A percentile compares a stretch with the other conserved stretches of the same genome.
Conservation (phyloP, 1,140 invertebrate genomes). For the Eumeta japonica region DNA sequence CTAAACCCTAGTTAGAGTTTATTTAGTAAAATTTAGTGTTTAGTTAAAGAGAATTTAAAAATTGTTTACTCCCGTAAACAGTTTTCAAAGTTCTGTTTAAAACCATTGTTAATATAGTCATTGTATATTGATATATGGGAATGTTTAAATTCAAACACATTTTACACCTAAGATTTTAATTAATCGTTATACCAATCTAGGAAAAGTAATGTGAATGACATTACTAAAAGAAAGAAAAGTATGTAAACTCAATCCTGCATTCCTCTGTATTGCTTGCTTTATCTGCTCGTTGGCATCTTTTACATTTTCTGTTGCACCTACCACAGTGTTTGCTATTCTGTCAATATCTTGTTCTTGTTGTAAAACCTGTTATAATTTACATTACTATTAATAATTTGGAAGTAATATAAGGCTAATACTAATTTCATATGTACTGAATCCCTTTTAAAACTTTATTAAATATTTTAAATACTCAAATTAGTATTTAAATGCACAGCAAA, state of each 20-base stretch:
- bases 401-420: conserved; percentile 87
- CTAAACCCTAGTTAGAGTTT: too few relatives aligned
- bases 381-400: conserved; percentile 88
- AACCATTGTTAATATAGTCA: too few relatives aligned
- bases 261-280: conserved; percentile 91
- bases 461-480: too few relatives aligned
- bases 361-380: too few relatives aligned
- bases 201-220: conserved; percentile 94
- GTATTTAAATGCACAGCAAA: too few relatives aligned
- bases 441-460: too few relatives aligned
- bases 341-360: conserved; percentile 94
- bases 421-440: too few relatives aligned
- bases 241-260: conserved; percentile 94
- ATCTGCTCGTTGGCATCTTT: conserved; percentile 97
- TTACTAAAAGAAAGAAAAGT: conserved; percentile 91
- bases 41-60: too few relatives aligned
- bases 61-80: too few relatives aligned
- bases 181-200: conserved; percentile 98
- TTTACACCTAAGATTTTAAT: conserved; percentile 26
- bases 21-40: too few relatives aligned
- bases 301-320: conserved; percentile 92
- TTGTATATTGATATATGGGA: too few relatives aligned
- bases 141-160: not conserved
- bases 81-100: conserved; percentile 1
- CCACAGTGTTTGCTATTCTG: conserved; percentile 79